These are phyloP conservation scores for Lysiphlebus fabarum DNA, from an alignment of 1,140 invertebrate species.

Conservation along the genomic window DNA sequence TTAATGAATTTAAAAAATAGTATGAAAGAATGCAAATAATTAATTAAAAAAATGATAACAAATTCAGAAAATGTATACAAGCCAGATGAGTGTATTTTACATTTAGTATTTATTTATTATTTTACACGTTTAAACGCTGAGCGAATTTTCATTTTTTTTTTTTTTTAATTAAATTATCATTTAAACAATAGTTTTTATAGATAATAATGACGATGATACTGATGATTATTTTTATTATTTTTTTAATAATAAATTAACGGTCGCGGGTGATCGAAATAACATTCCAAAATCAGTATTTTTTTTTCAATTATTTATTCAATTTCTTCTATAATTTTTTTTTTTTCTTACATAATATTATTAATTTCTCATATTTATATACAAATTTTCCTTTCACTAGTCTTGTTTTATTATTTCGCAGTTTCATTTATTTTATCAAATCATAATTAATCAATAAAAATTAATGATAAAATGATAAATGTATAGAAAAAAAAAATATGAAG, in stretches of 20 bases:
- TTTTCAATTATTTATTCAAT: constrained; percentile 39
- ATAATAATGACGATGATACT: too few relatives aligned
- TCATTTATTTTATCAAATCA: constrained; percentile 33
- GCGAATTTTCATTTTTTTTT: constrained; percentile 5
- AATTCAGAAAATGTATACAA: neutral
- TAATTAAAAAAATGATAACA: neutral
- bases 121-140: constrained; percentile 22
- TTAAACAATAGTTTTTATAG: too few relatives aligned
- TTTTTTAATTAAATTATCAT: too few relatives aligned
- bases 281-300: constrained; percentile 56
- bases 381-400: constrained; percentile 16
- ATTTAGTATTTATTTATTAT: constrained; percentile 25
- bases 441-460: too few relatives aligned
- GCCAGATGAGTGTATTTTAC: constrained; percentile 10
- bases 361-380: constrained; percentile 13
- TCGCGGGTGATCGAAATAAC: constrained; percentile 31
- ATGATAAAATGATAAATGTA: neutral
- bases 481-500: constrained; percentile 15
- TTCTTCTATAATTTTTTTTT: constrained; percentile 32
- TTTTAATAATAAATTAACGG: constrained; percentile 28
- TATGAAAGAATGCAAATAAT: too few relatives aligned
- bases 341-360: constrained; percentile 28
- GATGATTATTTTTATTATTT: too few relatives aligned
- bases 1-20: neutral
- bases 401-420: constrained; percentile 24